Evolutionary conservation across 2,113 vertebrate genomes (phyloP), one percentile per base, ranked within the genome.

Genomic region (Aspiorhynchus laticeps): DNA sequence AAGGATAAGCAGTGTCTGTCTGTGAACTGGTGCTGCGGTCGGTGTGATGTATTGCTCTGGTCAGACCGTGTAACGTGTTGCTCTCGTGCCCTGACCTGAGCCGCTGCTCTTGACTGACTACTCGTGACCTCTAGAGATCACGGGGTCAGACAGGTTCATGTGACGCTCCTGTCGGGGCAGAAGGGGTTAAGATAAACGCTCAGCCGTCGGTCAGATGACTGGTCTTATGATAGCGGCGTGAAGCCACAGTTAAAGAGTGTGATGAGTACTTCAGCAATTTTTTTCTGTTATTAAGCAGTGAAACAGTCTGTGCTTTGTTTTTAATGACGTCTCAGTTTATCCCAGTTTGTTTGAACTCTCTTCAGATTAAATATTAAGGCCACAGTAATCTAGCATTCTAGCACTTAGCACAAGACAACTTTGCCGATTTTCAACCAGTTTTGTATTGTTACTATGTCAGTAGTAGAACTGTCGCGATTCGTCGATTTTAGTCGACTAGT

Each of bases 151-250:
- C 21, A 15, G 41, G 41, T 43, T 76, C 73, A 46, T 26, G 71
- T 43, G 81, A 53, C 65, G 19, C 17, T 71, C 31, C 67, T 36
- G 15, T 69, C 67, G 17, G 33, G 43, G 75, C 17, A 31, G 82
- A 82, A 87, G 75, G 86, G 43, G 84, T 87, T 84, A 73, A 80
- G 7, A 75, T 14, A 5, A 26, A 15, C n/a, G 15, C 33, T 61
- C 21, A n/a, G 86, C 77, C 75, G 26, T 21, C 46, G 36, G 84
- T 93, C 94, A 93, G 92, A 91, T 92, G 93, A 94, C 89, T 41
- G 3, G 89, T 93, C 93, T 93, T 93, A 90, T 93, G 93, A 93
- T 38, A 85, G 80, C 26, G 24, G 71, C 26, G 28, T 38, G 78
- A 74, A 81, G 21, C 36, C 38, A n/a, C 71, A 31, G 82, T 43